Conservation (phyloP, 92 coral and sea anemone genomes). For the Bergia puertoricense region DNA sequence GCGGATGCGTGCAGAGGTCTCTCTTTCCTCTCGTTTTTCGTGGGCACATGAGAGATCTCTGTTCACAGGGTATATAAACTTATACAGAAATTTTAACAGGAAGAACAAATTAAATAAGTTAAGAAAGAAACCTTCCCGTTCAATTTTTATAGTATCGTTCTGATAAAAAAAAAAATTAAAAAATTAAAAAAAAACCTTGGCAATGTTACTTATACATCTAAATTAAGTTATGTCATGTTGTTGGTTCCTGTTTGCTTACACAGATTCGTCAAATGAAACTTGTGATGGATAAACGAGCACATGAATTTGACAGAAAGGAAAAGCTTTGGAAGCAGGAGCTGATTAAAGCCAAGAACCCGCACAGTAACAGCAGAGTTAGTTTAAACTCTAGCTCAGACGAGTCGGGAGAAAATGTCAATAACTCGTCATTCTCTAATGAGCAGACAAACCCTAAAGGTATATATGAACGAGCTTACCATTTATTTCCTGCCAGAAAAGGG, state of each 20-base stretch:
- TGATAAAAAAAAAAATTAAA: no score
- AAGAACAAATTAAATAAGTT: no score
- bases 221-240: background rate
- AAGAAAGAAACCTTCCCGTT: no score
- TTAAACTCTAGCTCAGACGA: slow-evolving; percentile 75
- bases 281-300: slow-evolving; percentile 75
- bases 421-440: background rate
- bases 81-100: no score
- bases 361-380: slow-evolving; percentile 61
- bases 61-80: no score
- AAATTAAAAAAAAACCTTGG: no score
- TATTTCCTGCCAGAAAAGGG: no score
- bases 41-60: no score
- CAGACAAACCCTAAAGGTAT: slow-evolving; percentile 14
- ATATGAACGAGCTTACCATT: background rate
- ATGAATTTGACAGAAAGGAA: slow-evolving; percentile 63
- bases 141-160: no score
- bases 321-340: slow-evolving; percentile 58
- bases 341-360: slow-evolving; percentile 38
- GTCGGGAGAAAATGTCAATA: slow-evolving; percentile 28
- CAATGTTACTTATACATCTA: no score
- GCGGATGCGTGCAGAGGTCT: no score
- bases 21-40: no score
- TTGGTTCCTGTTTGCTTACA: background rate
- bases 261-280: slow-evolving; percentile 90